Evolutionary conservation across 23 tunicate species (phyloP).

Genomic region (Styela plicata): DNA sequence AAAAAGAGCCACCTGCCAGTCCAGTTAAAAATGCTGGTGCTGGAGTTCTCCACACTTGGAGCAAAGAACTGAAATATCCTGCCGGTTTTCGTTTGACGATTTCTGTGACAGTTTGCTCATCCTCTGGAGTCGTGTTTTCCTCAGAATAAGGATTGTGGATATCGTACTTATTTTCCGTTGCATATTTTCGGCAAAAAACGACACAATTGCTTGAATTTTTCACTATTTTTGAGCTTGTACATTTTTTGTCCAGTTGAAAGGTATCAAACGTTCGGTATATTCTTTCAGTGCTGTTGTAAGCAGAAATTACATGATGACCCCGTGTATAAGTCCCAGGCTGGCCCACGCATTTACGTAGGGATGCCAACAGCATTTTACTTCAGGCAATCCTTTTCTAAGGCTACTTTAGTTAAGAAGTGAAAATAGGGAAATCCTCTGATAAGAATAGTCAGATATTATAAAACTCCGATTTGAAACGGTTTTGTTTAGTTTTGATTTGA

Average conservation of each 20-base stretch:
- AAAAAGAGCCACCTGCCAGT: conserved; percentile 12
- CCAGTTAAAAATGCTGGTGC: conserved; percentile 25
- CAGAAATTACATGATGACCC: neutral
- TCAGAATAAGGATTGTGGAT: conserved; percentile 23
- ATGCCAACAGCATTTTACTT: neutral
- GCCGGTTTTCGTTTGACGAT: conserved; percentile 9
- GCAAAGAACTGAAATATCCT: conserved; percentile 18
- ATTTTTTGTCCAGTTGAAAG: too few relatives aligned
- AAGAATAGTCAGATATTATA: too few relatives aligned
- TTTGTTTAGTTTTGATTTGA: too few relatives aligned
- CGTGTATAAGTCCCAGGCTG: neutral
- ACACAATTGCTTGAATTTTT: too few relatives aligned
- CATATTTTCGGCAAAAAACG: neutral
- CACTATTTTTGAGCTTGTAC: too few relatives aligned
- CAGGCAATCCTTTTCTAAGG: neutral
- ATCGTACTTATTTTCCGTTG: conserved; percentile 13
- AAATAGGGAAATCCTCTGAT: too few relatives aligned
- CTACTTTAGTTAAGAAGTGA: neutral
- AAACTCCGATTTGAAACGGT: too few relatives aligned
- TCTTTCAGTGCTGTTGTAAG: too few relatives aligned
- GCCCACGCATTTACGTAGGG: neutral
- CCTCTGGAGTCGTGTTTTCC: neutral
- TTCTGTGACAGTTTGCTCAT: neutral
- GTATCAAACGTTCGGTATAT: too few relatives aligned
- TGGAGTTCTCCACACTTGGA: conserved; percentile 34